These are phyloP conservation scores for Neuroscelio doddi DNA, from an alignment of 2,888 invertebrate species.

Conservation along the genomic window DNA sequence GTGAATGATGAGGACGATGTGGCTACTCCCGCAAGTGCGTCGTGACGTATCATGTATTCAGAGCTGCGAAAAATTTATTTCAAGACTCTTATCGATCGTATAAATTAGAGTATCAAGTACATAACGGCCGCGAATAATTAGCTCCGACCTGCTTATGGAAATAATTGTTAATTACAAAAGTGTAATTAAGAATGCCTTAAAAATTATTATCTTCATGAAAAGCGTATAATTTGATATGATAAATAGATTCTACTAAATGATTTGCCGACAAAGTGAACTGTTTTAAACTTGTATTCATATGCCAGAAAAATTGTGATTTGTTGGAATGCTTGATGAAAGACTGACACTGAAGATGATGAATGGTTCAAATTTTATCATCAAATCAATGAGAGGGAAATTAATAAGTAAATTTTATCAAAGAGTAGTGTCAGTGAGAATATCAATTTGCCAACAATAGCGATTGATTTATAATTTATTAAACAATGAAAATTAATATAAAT, in stretches of 20 bases:
- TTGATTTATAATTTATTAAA: no score
- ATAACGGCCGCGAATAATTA: constrained; percentile 42
- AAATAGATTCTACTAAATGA: constrained; percentile 34
- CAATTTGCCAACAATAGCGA: no score
- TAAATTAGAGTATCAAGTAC: constrained; percentile 44
- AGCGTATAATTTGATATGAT: constrained; percentile 33
- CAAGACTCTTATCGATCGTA: constrained; percentile 40
- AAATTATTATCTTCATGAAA: constrained; percentile 26
- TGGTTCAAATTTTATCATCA: no score
- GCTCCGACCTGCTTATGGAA: constrained; percentile 27
- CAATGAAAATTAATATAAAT: no score
- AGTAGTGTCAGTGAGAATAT: no score
- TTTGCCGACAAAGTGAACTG: constrained; percentile 34
- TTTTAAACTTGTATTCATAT: constrained; percentile 36
- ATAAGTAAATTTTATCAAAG: no score
- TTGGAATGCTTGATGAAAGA: no score
- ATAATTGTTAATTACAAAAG: constrained; percentile 33
- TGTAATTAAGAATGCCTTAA: constrained; percentile 33
- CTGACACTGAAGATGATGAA: no score
- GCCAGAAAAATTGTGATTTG: no score
- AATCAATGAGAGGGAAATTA: no score
- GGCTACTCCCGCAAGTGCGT: constrained; percentile 39
- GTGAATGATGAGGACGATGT: constrained; percentile 40
- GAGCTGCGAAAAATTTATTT: constrained; percentile 37
- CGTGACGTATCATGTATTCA: constrained; percentile 40